These are phyloP conservation scores for Noctilio leporinus DNA, from an alignment of 2,113 vertebrate genomes.

Conservation along the genomic window DNA sequence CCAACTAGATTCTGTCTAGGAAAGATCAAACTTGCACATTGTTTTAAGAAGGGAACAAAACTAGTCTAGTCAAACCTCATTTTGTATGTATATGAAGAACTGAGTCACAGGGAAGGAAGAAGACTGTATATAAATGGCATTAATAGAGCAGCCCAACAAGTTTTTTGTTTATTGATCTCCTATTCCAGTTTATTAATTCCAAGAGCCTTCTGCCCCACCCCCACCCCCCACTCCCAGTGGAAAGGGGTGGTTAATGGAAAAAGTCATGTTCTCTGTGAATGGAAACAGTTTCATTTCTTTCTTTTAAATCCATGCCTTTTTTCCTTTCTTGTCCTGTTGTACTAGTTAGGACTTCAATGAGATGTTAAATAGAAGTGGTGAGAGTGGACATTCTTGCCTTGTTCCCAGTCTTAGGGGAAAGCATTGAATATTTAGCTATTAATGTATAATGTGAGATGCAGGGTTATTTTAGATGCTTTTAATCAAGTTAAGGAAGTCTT, in stretches of 20 bases:
- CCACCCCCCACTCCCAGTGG: too few species aligned
- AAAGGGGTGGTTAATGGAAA: not conserved
- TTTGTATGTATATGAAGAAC: not conserved
- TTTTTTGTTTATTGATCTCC: not conserved
- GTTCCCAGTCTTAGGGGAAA: not conserved
- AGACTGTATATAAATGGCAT: not conserved
- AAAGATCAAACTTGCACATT: not conserved
- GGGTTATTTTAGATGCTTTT: not conserved
- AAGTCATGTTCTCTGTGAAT: not conserved
- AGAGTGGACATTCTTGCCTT: not conserved
- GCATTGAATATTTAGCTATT: not conserved
- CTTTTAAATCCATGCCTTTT: not conserved
- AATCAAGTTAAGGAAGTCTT: not conserved
- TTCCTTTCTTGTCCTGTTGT: not conserved
- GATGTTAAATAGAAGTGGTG: not conserved
- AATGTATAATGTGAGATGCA: not conserved
- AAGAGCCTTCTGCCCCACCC: not conserved
- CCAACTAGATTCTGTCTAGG: not conserved
- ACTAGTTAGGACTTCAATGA: not conserved
- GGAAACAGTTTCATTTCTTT: not conserved
- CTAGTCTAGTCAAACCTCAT: not conserved
- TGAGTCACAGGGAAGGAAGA: not conserved
- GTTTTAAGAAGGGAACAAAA: not conserved
- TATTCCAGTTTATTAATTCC: not conserved
- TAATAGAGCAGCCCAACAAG: not conserved